Conservation (phyloP, 2,888 invertebrate genomes). For the Folsomia manolachei region DNA sequence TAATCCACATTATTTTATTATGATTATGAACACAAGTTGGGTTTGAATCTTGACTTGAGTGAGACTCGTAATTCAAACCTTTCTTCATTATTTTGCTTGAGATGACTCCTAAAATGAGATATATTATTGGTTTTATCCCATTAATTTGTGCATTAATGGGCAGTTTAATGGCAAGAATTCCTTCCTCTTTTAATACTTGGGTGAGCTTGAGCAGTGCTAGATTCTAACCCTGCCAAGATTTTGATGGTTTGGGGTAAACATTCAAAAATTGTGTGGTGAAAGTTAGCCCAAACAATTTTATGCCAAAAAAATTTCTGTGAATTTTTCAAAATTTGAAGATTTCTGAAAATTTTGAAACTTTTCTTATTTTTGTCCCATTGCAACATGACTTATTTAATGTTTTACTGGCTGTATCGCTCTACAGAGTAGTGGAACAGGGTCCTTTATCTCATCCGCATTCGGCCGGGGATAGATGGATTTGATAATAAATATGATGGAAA, state of each 20-base stretch:
- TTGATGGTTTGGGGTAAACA: background rate
- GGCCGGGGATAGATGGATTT: conserved; percentile 8
- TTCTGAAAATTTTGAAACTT: background rate
- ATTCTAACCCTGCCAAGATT: background rate
- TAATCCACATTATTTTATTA: background rate
- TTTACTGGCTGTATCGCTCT: background rate
- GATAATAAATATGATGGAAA: conserved; percentile 10
- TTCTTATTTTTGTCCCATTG: background rate
- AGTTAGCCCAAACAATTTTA: background rate
- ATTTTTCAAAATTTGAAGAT: background rate
- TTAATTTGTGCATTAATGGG: conserved; percentile 25
- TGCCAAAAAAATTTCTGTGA: background rate
- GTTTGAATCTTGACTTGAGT: background rate
- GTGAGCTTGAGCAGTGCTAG: background rate
- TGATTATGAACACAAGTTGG: background rate
- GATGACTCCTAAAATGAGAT: conserved; percentile 23
- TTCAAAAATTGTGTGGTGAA: background rate
- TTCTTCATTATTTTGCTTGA: conserved; percentile 23
- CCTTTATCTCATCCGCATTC: conserved; percentile 6
- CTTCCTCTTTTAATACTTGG: conserved; percentile 15
- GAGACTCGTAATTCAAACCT: background rate
- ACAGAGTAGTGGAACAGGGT: too few species aligned
- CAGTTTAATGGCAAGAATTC: conserved; percentile 19
- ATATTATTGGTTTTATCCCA: conserved; percentile 25
- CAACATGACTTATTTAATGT: conserved; percentile 7